Evolutionary conservation across 1,140 invertebrate species (phyloP).

Genomic region (Theocolax elegans): DNA sequence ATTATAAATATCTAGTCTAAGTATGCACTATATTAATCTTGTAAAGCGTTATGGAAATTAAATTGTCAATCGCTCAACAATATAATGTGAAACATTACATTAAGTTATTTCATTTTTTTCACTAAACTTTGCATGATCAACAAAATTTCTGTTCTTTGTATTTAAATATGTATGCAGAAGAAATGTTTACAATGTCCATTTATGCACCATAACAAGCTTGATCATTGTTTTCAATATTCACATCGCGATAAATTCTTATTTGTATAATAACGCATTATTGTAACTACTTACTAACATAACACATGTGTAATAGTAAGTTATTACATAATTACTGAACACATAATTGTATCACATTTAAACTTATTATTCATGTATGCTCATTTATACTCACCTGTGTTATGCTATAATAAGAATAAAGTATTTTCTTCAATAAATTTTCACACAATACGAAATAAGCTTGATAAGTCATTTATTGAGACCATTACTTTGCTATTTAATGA

Average conservation of each 20-base stretch:
- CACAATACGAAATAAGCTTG: neutral
- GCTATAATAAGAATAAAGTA: constrained; percentile 25
- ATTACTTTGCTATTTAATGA: constrained; percentile 8
- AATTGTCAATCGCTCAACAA: constrained; percentile 5
- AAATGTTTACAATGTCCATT: neutral
- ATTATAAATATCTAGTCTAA: constrained; percentile 33
- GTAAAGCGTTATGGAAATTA: constrained; percentile 8
- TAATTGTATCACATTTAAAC: constrained; percentile 13
- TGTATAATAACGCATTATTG: neutral
- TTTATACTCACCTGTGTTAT: constrained; percentile 22
- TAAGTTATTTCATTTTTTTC: constrained; percentile 9
- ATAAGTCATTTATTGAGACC: constrained; percentile 25
- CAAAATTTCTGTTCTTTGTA: neutral
- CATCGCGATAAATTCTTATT: constrained; percentile 4
- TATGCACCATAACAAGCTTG: neutral
- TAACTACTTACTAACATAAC: constrained; percentile 6
- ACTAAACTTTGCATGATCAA: neutral
- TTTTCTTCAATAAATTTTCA: constrained; percentile 23
- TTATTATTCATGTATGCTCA: constrained; percentile 22
- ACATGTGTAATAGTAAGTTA: constrained; percentile 16
- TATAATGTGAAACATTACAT: constrained; percentile 12
- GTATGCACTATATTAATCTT: constrained; percentile 8
- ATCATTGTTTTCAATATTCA: neutral
- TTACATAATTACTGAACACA: constrained; percentile 14
- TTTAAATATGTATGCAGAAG: neutral